Evolutionary conservation across 2,797 vertebrate species (phyloP).

Genomic region (Alcedo quadribrachys): DNA sequence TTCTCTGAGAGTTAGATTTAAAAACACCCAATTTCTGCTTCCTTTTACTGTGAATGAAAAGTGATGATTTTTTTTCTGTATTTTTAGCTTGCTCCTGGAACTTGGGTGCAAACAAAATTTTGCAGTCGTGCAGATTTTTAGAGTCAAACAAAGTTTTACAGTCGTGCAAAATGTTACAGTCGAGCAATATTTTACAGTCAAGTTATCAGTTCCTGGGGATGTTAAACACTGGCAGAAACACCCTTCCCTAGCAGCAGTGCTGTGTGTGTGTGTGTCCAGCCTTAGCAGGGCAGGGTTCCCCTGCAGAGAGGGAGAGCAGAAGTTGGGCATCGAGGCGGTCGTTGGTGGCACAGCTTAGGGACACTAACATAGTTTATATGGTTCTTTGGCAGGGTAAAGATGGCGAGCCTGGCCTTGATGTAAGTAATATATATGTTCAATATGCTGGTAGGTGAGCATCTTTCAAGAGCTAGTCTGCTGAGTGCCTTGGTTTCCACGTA

Average conservation of each 20-base stretch:
- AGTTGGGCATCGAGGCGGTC: background rate
- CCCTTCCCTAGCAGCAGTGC: background rate
- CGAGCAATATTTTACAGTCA: slow-evolving; percentile 24
- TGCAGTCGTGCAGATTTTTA: background rate
- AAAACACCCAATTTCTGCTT: background rate
- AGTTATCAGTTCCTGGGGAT: slow-evolving; percentile 26
- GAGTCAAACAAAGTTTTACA: background rate
- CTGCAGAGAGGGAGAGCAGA: background rate
- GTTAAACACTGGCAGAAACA: background rate
- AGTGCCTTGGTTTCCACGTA: background rate
- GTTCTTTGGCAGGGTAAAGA: slow-evolving; percentile 90
- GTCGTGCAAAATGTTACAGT: background rate
- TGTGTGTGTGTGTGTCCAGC: background rate
- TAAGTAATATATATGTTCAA: slow-evolving; percentile 82
- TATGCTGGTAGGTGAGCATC: slow-evolving; percentile 35
- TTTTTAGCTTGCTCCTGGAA: background rate
- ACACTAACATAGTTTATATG: slow-evolving; percentile 72
- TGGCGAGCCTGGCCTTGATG: slow-evolving; percentile 95
- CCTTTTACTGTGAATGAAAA: background rate
- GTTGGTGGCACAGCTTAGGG: background rate
- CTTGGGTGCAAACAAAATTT: background rate
- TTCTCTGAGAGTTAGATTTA: background rate
- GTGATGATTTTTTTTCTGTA: background rate
- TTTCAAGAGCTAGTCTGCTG: background rate
- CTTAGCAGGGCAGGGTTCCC: background rate